Base-by-base conservation (phyloP, 2,888 invertebrate species). In the Spilarctia lutea region DNA sequence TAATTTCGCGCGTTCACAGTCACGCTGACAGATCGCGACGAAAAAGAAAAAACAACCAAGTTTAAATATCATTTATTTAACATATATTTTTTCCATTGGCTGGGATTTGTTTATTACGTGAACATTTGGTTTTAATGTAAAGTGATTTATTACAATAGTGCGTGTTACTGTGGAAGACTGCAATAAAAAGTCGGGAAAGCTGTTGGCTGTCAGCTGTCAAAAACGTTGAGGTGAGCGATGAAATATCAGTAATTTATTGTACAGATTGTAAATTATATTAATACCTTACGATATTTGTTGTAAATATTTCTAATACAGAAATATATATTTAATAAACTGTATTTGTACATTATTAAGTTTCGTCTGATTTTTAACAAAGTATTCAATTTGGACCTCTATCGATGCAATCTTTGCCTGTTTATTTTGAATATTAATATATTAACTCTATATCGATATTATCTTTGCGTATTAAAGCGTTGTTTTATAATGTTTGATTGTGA, bases 201-300 rank as follows among this genome's bases (percentile, higher is more conserved):
- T 91, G 92, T 79, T 87, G 77, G 87, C 89, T 90, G 93, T 92
- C 91, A 91, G 89, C 92, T 91, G 93, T 94, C 94, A 93, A 90
- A 91, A 92, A 86, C 89, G 90, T 88, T 85, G 91, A 92, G 94
- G 94, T 94, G 89, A 94, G 89, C 85, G 81, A 81, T 85, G 81
- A 80, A 85, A 83, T 86, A 79, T 85, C 86, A 87, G 90, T 88
- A 39, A 39, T 39, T 39, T 90, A 89, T 86, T 83, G 77, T 75
- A 72, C 72, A 73, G 85, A 80, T 80, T 71, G 73, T 84, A 85
- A 85, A 85, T 85, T 84, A 78, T 27, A 70, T 48, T 76, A 77
- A 77, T 76, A 79, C 73, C 73, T 60, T 75, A 48, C 39, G 60
- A 79, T 80, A 77, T 81, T 77, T 80, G 72, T 82, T 75, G 35